Conservation (phyloP, 2,113 vertebrate species). For the Saguinus midas region DNA sequence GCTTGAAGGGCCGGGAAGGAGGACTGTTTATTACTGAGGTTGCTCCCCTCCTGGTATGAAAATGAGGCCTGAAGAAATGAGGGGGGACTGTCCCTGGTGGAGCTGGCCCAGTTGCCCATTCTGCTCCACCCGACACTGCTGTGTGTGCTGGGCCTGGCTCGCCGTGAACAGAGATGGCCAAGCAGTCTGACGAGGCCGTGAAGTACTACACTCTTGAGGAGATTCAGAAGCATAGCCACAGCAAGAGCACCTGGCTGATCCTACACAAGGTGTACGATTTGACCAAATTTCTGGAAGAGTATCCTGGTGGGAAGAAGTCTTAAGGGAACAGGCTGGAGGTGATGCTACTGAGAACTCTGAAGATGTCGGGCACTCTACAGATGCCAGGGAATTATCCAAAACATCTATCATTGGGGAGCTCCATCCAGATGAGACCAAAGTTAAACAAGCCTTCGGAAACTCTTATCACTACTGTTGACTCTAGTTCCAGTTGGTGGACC, state of each 20-base stretch:
- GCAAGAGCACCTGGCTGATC: slow-evolving; percentile 94
- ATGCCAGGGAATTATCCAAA: slow-evolving; percentile 89
- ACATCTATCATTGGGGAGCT: slow-evolving; percentile 91
- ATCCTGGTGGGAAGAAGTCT: slow-evolving; percentile 97
- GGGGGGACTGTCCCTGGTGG: background rate
- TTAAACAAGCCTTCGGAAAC: too few species aligned
- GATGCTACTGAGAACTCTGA: slow-evolving; percentile 97
- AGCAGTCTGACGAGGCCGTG: slow-evolving; percentile 6
- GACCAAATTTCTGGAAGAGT: slow-evolving; percentile 95
- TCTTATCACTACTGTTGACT: too few species aligned
- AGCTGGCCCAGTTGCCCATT: accelerated
- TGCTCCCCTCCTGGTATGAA: background rate
- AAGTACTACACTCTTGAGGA: slow-evolving; percentile 91
- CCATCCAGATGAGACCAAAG: slow-evolving; percentile 85
- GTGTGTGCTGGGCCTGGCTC: background rate
- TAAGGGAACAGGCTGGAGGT: slow-evolving; percentile 95
- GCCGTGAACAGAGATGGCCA: slow-evolving; percentile 27
- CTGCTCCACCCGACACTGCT: accelerated
- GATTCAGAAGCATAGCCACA: slow-evolving; percentile 90
- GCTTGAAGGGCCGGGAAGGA: background rate
- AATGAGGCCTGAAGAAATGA: background rate
- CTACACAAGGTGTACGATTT: slow-evolving; percentile 94
- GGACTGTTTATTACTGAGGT: background rate
- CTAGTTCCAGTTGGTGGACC: too few species aligned
- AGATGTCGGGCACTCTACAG: slow-evolving; percentile 95